phyloP scores from a whole-genome alignment of 2,888 invertebrate species.

The Biston stratarius region DNA sequence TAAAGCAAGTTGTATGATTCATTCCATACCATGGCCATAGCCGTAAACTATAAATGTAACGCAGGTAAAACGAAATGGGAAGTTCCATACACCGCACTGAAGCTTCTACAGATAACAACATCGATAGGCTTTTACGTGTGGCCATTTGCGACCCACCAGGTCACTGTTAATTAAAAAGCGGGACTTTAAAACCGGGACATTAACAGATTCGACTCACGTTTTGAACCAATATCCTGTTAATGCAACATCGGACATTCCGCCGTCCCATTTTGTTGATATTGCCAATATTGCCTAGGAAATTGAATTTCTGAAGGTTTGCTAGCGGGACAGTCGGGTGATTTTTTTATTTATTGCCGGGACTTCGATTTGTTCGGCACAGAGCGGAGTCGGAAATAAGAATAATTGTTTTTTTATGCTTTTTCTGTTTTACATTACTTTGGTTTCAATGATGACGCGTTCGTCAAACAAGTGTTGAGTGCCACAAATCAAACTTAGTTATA shows the following conservation, averaged over 20 bases:
- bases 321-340: slow-evolving; percentile 41
- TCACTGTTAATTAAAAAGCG: slow-evolving; percentile 66
- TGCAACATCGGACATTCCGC: slow-evolving; percentile 58
- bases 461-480: too few relatives aligned
- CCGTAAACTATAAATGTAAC: too few relatives aligned
- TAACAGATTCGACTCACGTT: slow-evolving; percentile 63
- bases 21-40: too few relatives aligned
- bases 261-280: slow-evolving; percentile 67
- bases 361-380: slow-evolving; percentile 43
- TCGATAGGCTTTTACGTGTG: slow-evolving; percentile 33
- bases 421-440: slow-evolving; percentile 23
- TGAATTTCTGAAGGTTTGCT: slow-evolving; percentile 61
- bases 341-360: slow-evolving; percentile 48
- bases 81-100: neutral
- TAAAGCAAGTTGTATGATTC: too few relatives aligned
- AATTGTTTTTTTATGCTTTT: slow-evolving; percentile 36
- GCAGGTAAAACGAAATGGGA: neutral
- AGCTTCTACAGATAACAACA: slow-evolving; percentile 28
- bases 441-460: neutral
- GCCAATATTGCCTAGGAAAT: slow-evolving; percentile 67
- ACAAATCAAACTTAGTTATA: too few relatives aligned
- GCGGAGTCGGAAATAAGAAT: slow-evolving; percentile 34
- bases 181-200: slow-evolving; percentile 46
- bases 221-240: slow-evolving; percentile 64
- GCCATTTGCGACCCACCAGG: slow-evolving; percentile 45